Evolutionary conservation across 2,888 invertebrate species (phyloP).

Genomic region (Prosopocoilus inquinatus): DNA sequence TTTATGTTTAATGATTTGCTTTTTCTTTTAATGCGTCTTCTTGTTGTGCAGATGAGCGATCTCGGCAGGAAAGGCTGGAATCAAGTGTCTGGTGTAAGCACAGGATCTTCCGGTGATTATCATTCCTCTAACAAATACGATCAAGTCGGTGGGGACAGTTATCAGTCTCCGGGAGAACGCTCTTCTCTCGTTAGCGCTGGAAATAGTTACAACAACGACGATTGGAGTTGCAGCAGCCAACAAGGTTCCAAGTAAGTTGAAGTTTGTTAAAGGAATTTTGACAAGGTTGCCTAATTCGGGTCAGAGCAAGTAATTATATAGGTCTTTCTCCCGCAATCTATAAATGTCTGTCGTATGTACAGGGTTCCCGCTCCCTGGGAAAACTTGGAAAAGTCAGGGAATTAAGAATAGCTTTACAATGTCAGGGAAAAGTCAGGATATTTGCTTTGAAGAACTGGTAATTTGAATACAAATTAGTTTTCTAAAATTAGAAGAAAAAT

Average conservation of each 20-base stretch:
- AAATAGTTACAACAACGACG: slow-evolving; percentile 43
- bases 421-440: no score
- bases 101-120: slow-evolving; percentile 28
- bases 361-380: no score
- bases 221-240: slow-evolving; percentile 49
- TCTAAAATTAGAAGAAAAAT: no score
- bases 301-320: no score
- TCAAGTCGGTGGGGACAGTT: slow-evolving; percentile 48
- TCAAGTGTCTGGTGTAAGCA: slow-evolving; percentile 43
- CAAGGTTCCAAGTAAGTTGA: slow-evolving; percentile 47
- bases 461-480: no score
- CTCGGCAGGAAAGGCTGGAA: slow-evolving; percentile 66
- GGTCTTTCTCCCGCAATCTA: no score
- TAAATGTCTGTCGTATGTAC: no score
- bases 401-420: no score
- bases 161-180: slow-evolving; percentile 50
- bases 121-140: slow-evolving; percentile 41
- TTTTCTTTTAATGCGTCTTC: neutral
- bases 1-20: neutral
- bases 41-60: slow-evolving; percentile 59
- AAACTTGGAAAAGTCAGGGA: no score
- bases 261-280: neutral
- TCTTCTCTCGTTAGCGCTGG: slow-evolving; percentile 50
- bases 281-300: neutral
- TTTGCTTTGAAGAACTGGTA: no score